Evolutionary conservation across 2,888 invertebrate species (phyloP), one percentile per base, ranked within the genome.

Genomic region (Asteroscopus sphinx): DNA sequence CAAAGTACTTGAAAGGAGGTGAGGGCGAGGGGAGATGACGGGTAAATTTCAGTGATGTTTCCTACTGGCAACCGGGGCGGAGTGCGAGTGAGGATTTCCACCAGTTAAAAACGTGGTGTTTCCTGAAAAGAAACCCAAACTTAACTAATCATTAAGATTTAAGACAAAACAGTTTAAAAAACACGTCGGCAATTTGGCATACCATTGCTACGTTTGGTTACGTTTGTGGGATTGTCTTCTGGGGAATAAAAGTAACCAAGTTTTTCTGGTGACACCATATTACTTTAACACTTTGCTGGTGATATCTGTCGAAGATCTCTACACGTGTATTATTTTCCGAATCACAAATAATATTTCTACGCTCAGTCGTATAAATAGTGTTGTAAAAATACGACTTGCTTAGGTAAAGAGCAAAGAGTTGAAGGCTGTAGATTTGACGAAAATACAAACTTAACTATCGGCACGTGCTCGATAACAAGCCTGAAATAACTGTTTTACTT

Each of bases 381-480:
- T 33, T 47, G 25, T 36, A 32, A 17, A 44, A 45, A 66, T 49
- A 41, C 13, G n/a, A 67, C 32, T 49, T 66, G 42, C 39, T 13
- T 45, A 45, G 16, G 26, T 35, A n/a, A 35, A 25, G 9, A 16
- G 30, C 25, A 41, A 39, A 48, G 39, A 53, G 37, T 48, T 49
- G 41, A 55, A 58, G 37, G 35, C 26, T 58, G 51, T 11, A 44
- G 36, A 59, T 54, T 53, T 73, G 46, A 57, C 42, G 6, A 59
- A 59, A 63, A 60, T 41, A 45, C 42, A 36, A 35, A 36, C 33
- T 33, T 33, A 35, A 36, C 33, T 33, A 30, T 37, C 30, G 41
- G 26, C 57, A 46, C 52, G 54, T 62, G 59, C 45, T 53, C 59
- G 52, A 30, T 36, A 36, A 67, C 62, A 48, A 74, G 75, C 49